Evolutionary conservation across 2,113 vertebrate genomes (phyloP), one percentile per base, ranked within the genome.

Genomic region (Ceuthmochares aereus): DNA sequence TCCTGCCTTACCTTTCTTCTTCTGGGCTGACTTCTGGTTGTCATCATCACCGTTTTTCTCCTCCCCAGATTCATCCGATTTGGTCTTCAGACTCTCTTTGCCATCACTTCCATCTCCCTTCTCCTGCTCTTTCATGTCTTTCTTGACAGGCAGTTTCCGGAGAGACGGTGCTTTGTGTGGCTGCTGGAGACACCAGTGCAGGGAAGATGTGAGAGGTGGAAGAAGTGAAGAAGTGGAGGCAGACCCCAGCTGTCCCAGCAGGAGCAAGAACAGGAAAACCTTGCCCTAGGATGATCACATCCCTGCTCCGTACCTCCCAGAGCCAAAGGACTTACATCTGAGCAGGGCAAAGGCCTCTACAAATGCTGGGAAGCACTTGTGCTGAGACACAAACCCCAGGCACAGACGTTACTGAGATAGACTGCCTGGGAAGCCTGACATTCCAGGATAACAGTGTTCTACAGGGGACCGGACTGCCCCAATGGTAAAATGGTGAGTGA

Each of bases 1-100:
- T 69, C 27, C 67, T 67, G 85, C 34, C 95, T 95, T 67, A 99
- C 99, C 99, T 99, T 99, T 99, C 95, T 99, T 99, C 97, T 99
- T 99, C 63, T 99, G 98, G 6, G 98, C 98, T 5, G 99, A 99
- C 96, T 98, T 99, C 96, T 99, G 99, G 66, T 98, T 98, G 91
- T 99, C 99, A 30, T 99, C 99, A 0, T 99, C 99, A 1, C 99
- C 98, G 12, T 99, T 99, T 96, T 99, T 99, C 95, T 99, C 99
- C 84, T 99, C 99, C 75, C 99, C 99, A 0, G 99, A 99, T 94
- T 99, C 99, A 42, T 99, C 99, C 0, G 99, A 99, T 96, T 99
- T 99, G 84, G 99, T 98, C 98, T 99, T 99, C 59, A 98, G 98
- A 96, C 99, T 99, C 96, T 99, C 99, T 94, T 99, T 98, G 92